phyloP scores from a whole-genome alignment of 2,888 invertebrate genomes.

The Ganaspis brasiliensis region DNA sequence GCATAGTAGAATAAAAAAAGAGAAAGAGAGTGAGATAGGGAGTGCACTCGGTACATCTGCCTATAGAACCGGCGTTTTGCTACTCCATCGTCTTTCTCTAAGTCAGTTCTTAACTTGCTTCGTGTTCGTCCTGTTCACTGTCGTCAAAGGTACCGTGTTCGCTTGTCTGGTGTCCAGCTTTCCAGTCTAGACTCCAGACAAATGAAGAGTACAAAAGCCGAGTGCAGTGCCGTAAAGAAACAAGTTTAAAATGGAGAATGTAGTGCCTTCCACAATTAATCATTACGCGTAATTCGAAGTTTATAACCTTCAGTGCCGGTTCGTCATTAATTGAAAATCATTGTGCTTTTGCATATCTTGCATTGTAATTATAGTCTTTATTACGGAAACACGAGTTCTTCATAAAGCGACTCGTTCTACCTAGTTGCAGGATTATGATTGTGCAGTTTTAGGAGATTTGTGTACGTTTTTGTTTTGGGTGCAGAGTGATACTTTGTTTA shows the following conservation, averaged over 20 bases:
- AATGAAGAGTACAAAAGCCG: conserved; percentile 6
- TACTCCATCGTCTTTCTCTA: conserved; percentile 15
- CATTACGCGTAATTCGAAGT: conserved; percentile 58
- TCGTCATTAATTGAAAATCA: conserved; percentile 28
- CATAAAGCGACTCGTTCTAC: background rate
- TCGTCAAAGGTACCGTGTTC: conserved; percentile 31
- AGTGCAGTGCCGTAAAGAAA: conserved; percentile 31
- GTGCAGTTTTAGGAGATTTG: background rate
- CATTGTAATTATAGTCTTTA: background rate
- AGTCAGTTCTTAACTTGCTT: conserved; percentile 33
- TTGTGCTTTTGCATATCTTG: conserved; percentile 40
- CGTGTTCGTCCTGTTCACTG: conserved; percentile 34
- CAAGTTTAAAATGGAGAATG: background rate
- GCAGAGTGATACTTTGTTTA: conserved; percentile 10
- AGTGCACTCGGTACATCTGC: conserved; percentile 31
- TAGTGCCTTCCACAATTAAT: conserved; percentile 53
- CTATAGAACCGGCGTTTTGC: conserved; percentile 19
- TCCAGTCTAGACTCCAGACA: conserved; percentile 20
- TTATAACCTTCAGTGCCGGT: conserved; percentile 47
- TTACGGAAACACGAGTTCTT: background rate
- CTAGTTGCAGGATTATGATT: background rate
- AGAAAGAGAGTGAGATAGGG: conserved; percentile 24
- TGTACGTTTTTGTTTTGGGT: conserved; percentile 29
- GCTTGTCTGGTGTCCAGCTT: conserved; percentile 13
- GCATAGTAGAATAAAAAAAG: conserved; percentile 27